Evolutionary conservation across 2,797 vertebrate genomes (phyloP), one percentile per base, ranked within the genome.

Genomic region (Aselliscus stoliczkanus): DNA sequence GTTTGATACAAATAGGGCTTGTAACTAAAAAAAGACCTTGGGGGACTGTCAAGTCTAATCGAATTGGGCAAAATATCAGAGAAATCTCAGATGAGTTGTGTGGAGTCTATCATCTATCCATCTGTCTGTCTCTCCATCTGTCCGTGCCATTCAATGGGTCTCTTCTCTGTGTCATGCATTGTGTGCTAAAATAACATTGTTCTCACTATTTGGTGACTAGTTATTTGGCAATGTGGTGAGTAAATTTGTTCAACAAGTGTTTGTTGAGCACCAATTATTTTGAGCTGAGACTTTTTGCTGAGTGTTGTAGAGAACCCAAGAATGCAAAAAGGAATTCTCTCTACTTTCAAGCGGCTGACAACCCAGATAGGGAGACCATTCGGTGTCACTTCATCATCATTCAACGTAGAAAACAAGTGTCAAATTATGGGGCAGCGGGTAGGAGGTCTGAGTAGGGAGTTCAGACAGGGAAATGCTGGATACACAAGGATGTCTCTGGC

Each of bases 171-270:
- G 13, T 44, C 47, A 62, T 54, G 5, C 21, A 42, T 0, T 15
- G 56, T 2, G 3, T 84, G 18, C 64, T 81, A 29, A 27, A 77
- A 39, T 70, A 77, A 67, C 4, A 85, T 25, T 12, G 65, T 42
- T 72, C 34, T 39, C 42, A 47, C 70, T 79, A 60, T 90, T 72
- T 31, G 21, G 11, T 77, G 42, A 76, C 13, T 27, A 29, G 27
- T 34, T 93, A 50, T 64, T 81, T 54, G 73, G 44, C 29, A 52
- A 83, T 75, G 91, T 29, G 7, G 5, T 56, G 73, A 67, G 17
- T 86, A 64, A 73, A 88, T 82, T 90, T 70, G 18, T 52, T 93
- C 96, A 96, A 93, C 88, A 95, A 90, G 88, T 95, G 27, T 85
- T 88, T 65, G 29, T 15, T 50, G 50, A 85, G 56, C n/a, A 56